Percentiles rank a stretch among this genome's conserved stretches.
Conservation (phyloP, 2,888 invertebrate genomes). For the Eupeodes luniger region DNA sequence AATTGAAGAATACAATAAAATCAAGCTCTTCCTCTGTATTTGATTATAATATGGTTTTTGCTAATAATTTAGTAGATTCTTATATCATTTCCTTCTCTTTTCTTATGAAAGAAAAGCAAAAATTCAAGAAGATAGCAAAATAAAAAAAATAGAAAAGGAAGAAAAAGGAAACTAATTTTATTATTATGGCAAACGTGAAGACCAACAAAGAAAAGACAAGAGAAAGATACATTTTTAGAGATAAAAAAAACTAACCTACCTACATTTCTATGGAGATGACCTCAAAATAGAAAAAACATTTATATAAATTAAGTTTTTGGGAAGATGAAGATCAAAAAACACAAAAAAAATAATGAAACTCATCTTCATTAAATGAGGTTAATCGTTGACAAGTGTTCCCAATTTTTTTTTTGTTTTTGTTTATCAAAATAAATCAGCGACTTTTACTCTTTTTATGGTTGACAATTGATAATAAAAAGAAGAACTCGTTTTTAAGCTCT, state of each 20-base stretch:
- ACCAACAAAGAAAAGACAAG: neutral
- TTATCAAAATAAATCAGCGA: too few relatives aligned
- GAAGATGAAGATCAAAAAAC: neutral
- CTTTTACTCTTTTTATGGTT: too few relatives aligned
- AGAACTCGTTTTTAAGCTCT: too few relatives aligned
- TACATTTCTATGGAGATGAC: neutral
- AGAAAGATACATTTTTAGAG: neutral
- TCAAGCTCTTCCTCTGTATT: neutral
- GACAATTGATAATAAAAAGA: too few relatives aligned
- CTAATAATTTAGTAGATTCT: slow-evolving; percentile 16
- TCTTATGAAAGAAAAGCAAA: slow-evolving; percentile 5
- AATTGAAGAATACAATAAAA: slow-evolving; percentile 17
- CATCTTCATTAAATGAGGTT: slow-evolving; percentile 28
- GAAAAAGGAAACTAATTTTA: neutral
- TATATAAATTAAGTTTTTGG: slow-evolving; percentile 30
- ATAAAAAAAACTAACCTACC: slow-evolving; percentile 2
- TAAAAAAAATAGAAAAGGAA: neutral
- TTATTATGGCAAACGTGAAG: neutral
- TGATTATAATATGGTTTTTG: slow-evolving; percentile 16
- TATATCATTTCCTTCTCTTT: slow-evolving; percentile 23
- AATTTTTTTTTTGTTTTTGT: neutral
- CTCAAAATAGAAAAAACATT: slow-evolving; percentile 35
- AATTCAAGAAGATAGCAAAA: neutral
- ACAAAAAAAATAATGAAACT: slow-evolving; percentile 15
- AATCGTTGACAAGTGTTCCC: slow-evolving; percentile 26